Evolutionary conservation across 1,140 invertebrate species (phyloP).

Genomic region (Drosophila pseudoananassae): DNA sequence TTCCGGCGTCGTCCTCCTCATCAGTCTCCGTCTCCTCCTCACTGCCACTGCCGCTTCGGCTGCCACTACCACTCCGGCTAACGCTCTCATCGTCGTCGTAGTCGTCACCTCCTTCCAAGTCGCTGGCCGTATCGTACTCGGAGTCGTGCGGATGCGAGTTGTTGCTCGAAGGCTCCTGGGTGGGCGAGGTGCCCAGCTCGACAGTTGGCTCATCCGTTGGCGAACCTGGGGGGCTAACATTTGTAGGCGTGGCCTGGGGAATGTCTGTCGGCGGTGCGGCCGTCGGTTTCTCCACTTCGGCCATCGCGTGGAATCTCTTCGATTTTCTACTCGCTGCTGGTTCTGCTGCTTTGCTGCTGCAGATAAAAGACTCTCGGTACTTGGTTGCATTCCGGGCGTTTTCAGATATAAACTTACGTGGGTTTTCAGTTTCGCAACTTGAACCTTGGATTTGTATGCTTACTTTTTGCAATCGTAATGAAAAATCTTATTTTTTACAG

Average conservation of each 20-base stretch:
- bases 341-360: constrained; percentile 20
- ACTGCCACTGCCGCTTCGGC: constrained; percentile 79
- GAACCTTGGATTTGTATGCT: background rate
- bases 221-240: constrained; percentile 37
- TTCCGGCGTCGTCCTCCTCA: constrained; percentile 85
- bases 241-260: constrained; percentile 50
- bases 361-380: constrained; percentile 12
- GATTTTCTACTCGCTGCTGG: constrained; percentile 57
- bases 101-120: constrained; percentile 84
- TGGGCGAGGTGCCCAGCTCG: constrained; percentile 68
- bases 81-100: constrained; percentile 73
- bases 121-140: constrained; percentile 81
- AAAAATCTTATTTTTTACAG: constrained; percentile 44
- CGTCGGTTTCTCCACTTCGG: constrained; percentile 76
- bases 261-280: constrained; percentile 63
- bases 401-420: constrained; percentile 19
- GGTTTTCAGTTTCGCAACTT: constrained; percentile 4
- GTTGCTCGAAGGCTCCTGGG: constrained; percentile 68
- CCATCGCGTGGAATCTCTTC: constrained; percentile 61
- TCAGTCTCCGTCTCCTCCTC: constrained; percentile 77
- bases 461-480: constrained; percentile 6
- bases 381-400: constrained; percentile 13
- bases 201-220: constrained; percentile 23
- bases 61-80: constrained; percentile 73
- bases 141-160: constrained; percentile 83